These are phyloP conservation scores for Andrena flavipes DNA, from an alignment of 2,888 invertebrate species.

Conservation along the genomic window DNA sequence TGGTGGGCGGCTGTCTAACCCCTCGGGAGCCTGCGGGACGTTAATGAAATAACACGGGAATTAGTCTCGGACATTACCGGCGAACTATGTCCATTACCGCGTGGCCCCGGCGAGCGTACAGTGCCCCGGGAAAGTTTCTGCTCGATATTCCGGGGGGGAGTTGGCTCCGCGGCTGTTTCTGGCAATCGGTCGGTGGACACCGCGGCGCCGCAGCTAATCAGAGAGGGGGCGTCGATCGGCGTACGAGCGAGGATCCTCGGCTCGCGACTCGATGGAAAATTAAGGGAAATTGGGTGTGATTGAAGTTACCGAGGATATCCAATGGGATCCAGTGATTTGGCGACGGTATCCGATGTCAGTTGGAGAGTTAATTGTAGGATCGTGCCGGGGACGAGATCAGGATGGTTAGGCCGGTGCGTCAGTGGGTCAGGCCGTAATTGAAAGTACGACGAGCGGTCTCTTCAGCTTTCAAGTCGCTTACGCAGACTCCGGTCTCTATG, in stretches of 20 bases:
- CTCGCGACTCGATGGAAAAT: conserved; percentile 10
- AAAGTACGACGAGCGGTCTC: conserved; percentile 23
- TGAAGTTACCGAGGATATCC: conserved; percentile 22
- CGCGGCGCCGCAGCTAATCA: conserved; percentile 13
- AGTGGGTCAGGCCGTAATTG: conserved; percentile 53
- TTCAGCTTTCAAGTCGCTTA: conserved; percentile 25
- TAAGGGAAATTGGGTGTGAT: conserved; percentile 48
- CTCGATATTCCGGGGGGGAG: conserved; percentile 38
- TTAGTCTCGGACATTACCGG: conserved; percentile 85
- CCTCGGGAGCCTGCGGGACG: conserved; percentile 81
- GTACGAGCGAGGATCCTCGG: background rate
- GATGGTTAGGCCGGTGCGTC: conserved; percentile 5
- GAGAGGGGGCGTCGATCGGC: background rate
- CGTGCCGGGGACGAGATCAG: background rate
- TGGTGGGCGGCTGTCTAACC: conserved; percentile 73
- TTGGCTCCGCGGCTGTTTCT: conserved; percentile 36
- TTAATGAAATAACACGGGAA: conserved; percentile 85
- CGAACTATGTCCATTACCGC: conserved; percentile 85
- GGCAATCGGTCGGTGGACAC: conserved; percentile 17
- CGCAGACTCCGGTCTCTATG: conserved; percentile 34
- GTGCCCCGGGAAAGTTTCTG: conserved; percentile 47
- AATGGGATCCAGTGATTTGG: background rate
- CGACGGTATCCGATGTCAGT: background rate
- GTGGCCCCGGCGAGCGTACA: conserved; percentile 63
- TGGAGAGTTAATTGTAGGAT: background rate